These are phyloP conservation scores for Rhinichthys klamathensis DNA, from an alignment of 2,113 vertebrate genomes.

Conservation along the genomic window DNA sequence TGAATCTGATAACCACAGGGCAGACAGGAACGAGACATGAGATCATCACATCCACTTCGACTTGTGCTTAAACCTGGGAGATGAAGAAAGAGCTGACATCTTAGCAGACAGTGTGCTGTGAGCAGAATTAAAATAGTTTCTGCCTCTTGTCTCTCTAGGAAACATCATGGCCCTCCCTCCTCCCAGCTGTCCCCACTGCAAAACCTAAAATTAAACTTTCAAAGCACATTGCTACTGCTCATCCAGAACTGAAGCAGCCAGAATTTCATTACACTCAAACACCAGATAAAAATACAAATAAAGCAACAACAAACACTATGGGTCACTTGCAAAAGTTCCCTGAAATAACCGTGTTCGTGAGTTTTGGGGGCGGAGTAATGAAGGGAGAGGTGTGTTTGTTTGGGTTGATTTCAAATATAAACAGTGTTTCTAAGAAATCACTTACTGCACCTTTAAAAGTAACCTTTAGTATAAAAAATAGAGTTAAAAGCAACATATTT, in stretches of 20 bases:
- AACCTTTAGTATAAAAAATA: not conserved
- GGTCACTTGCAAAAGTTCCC: not conserved
- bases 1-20: slow-evolving; percentile 10
- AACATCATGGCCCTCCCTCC: not conserved
- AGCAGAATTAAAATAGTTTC: slow-evolving; percentile 46
- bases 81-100: slow-evolving; percentile 40
- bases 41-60: slow-evolving; percentile 22
- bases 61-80: not conserved
- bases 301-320: not conserved
- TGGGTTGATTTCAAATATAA: not conserved
- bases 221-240: slow-evolving; percentile 17
- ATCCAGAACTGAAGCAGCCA: slow-evolving; percentile 3
- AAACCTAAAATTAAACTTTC: slow-evolving; percentile 42
- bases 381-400: no score
- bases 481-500: not conserved
- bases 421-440: not conserved
- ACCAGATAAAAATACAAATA: not conserved
- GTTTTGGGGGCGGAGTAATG: no score
- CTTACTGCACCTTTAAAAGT: not conserved
- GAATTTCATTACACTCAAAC: slow-evolving; percentile 4
- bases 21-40: not conserved
- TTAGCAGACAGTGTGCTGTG: slow-evolving; percentile 41
- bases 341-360: not conserved
- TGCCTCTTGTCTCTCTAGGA: slow-evolving; percentile 24
- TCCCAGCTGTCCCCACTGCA: slow-evolving; percentile 32